Conservation (phyloP, 2,888 invertebrate genomes). For the Thalpophila matura region DNA sequence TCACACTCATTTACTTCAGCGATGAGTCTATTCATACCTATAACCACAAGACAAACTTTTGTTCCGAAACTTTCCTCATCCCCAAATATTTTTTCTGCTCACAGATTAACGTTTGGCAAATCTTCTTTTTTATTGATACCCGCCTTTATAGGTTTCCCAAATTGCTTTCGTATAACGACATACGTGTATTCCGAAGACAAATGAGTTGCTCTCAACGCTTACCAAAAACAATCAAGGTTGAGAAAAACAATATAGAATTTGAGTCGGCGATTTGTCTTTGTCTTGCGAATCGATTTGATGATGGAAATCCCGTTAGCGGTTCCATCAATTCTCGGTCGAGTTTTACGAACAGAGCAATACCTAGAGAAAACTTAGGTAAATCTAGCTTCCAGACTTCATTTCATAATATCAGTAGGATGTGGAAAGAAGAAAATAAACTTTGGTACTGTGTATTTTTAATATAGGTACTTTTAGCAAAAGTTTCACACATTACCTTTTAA, state of each 20-base stretch:
- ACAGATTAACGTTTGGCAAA: slow-evolving; percentile 53
- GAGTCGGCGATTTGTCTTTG: slow-evolving; percentile 75
- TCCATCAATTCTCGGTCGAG: slow-evolving; percentile 17
- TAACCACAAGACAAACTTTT: slow-evolving; percentile 33
- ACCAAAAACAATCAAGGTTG: slow-evolving; percentile 68
- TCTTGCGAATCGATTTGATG: slow-evolving; percentile 65
- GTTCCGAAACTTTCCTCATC: slow-evolving; percentile 17
- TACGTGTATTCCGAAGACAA: slow-evolving; percentile 64
- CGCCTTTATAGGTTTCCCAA: slow-evolving; percentile 61
- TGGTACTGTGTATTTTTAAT: too few species aligned
- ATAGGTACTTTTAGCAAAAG: too few species aligned
- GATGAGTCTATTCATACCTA: slow-evolving; percentile 16
- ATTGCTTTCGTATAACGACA: slow-evolving; percentile 64
- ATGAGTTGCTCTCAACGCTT: slow-evolving; percentile 64
- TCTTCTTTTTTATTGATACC: slow-evolving; percentile 60
- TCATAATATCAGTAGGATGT: too few species aligned
- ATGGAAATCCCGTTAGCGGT: slow-evolving; percentile 49
- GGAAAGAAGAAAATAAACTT: too few species aligned
- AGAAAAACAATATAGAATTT: slow-evolving; percentile 72
- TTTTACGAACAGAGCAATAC: background rate
- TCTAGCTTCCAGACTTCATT: background rate
- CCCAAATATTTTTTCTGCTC: slow-evolving; percentile 35
- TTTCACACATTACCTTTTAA: too few species aligned
- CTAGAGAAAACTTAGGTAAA: background rate
- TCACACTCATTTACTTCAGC: slow-evolving; percentile 32